These are phyloP conservation scores for Drosophila fuyamai DNA, from an alignment of 1,140 invertebrate species.

Conservation along the genomic window DNA sequence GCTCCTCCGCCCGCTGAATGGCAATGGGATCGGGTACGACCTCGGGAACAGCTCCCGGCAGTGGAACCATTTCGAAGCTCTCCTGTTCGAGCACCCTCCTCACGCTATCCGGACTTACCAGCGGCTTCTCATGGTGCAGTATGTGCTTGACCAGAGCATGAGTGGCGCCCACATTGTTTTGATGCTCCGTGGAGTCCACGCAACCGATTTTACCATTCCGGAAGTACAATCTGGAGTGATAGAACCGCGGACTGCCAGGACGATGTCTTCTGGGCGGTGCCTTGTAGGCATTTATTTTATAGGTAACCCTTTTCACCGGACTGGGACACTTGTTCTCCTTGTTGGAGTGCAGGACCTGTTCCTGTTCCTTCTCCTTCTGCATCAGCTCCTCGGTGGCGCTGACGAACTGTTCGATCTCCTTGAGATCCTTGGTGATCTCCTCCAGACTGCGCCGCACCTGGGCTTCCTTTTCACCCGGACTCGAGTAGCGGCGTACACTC, in stretches of 20 bases:
- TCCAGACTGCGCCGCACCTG: conserved; percentile 78
- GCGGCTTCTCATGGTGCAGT: conserved; percentile 76
- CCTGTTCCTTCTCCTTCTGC: conserved; percentile 62
- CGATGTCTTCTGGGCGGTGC: conserved; percentile 60
- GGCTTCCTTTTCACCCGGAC: conserved; percentile 76
- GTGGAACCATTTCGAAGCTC: conserved; percentile 42
- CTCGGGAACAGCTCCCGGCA: conserved; percentile 62
- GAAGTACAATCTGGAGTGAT: conserved; percentile 79
- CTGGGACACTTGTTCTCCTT: conserved; percentile 83
- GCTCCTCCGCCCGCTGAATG: conserved; percentile 45
- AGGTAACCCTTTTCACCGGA: conserved; percentile 64
- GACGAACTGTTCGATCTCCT: conserved; percentile 83
- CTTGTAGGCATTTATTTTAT: conserved; percentile 79
- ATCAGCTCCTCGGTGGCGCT: conserved; percentile 79
- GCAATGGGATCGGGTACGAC: conserved; percentile 47
- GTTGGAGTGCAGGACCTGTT: conserved; percentile 48
- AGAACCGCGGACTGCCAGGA: conserved; percentile 69
- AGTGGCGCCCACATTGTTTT: conserved; percentile 80
- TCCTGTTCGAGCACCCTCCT: conserved; percentile 62
- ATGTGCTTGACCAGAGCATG: conserved; percentile 83
- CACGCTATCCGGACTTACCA: conserved; percentile 78
- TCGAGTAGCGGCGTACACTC: conserved; percentile 69
- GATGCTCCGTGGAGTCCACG: conserved; percentile 70
- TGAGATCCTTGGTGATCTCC: conserved; percentile 81
- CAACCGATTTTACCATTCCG: conserved; percentile 83